Evolutionary conservation across 2,888 invertebrate species (phyloP), one percentile per base, ranked within the genome.

Genomic region (Crematogaster levior): DNA sequence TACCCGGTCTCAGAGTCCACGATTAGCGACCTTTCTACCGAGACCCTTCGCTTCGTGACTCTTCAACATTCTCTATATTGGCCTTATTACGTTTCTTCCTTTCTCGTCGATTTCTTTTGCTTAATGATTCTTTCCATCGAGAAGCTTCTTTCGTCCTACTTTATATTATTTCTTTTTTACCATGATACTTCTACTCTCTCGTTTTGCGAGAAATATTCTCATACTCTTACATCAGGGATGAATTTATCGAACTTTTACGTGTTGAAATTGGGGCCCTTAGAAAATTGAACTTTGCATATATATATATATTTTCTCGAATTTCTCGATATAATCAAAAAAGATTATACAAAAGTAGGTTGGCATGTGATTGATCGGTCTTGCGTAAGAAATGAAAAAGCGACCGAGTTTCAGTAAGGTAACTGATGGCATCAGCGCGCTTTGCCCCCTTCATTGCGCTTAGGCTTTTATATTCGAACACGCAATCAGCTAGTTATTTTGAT

Each of bases 21-120:
- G 93, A 93, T 93, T 93, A 93, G 92, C 91, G 90, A 92, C 92
- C 92, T 92, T 92, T 63, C 68, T 70, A 68, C 68, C 68, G 72
- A 83, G 61, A 85, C 77, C 81, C 74, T 81, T 84, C 84, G 82
- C 77, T 82, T 87, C 84, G 84, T 84, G 85, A 88, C 80, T 85
- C 86, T 83, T 82, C 87, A 79, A 81, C 72, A 81, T 82, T 84
- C 80, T 65, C 63, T 48, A 46, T 63, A 34, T 65, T 75, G 56
- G 46, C 63, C 37, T 56, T 65, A 40, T 61, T 66, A 37, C 66
- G 27, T 72, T 70, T 60, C 30, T 21, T 68, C 65, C 65, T 61
- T 74, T 43, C 77, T 68, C 43, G 12, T 12, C 34, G 10, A 15
- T 61, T 40, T 12, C 27, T 46, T 53, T 53, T 70, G 56, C 61